Evolutionary conservation across 2,797 vertebrate species (phyloP).

Genomic region (Gambelia wislizenii): DNA sequence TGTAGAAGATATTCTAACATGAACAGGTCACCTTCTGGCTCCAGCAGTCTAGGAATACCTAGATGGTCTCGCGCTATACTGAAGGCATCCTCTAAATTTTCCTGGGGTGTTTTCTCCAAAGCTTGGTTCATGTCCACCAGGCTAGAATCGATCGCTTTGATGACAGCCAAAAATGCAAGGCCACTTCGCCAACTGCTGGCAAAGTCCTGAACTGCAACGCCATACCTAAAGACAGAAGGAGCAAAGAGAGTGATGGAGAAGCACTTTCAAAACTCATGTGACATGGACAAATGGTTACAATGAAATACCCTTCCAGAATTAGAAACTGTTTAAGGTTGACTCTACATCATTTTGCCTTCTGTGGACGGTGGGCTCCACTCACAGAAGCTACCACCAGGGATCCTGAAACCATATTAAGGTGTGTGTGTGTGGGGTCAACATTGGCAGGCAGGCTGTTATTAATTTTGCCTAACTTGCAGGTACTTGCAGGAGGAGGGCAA

Average conservation of each 20-base stretch:
- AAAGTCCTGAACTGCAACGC: slow-evolving; percentile 95
- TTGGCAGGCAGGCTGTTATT: no score
- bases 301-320: not conserved
- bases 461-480: no score
- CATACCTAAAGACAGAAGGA: slow-evolving; percentile 82
- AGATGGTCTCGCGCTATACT: slow-evolving; percentile 89
- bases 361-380: not conserved
- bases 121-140: slow-evolving; percentile 94
- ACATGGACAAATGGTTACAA: slow-evolving; percentile 31
- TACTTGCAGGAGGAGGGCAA: no score
- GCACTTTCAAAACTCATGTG: slow-evolving; percentile 31
- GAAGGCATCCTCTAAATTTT: slow-evolving; percentile 95
- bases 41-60: slow-evolving; percentile 91
- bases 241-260: slow-evolving; percentile 6
- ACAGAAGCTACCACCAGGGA: not conserved
- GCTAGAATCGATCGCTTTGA: slow-evolving; percentile 94
- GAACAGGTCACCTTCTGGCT: slow-evolving; percentile 89
- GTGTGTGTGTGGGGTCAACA: no score
- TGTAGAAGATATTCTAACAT: not conserved
- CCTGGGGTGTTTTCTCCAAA: slow-evolving; percentile 85
- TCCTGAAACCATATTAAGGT: no score
- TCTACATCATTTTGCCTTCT: not conserved
- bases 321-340: slow-evolving; percentile 1
- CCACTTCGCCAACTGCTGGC: slow-evolving; percentile 95
- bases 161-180: slow-evolving; percentile 93